Base-by-base conservation (phyloP, 2,113 vertebrate species). In the Pogonocichla stellata region DNA sequence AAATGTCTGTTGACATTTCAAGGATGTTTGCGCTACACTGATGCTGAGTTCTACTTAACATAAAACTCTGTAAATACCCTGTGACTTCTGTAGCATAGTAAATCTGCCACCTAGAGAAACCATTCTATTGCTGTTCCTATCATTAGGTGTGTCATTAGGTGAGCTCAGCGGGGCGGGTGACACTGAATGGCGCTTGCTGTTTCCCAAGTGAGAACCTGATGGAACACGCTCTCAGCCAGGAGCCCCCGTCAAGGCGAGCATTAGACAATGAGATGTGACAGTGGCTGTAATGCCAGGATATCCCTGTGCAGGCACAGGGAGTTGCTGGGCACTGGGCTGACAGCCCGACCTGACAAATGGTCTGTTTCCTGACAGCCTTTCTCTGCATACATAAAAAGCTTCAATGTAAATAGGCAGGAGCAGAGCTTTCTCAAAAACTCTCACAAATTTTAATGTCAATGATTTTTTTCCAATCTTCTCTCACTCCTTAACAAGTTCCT, bases 291-390 rank as follows among this genome's bases (percentile, higher is more conserved):
- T 33, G 77, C 83, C 86, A 84, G 80, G 91, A 51, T 70, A 78
- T 60, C 91, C 88, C 60, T 62, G 10, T 2, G 8, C 75, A 28
- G 62, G 19, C 82, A 24, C 61, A 40, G 75, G 5, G 88, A 93
- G 74, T 29, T 91, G 92, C 95, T 83, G 92, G 79, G 86, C 88
- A 73, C 43, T 75, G 85, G 86, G 82, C 90, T 92, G 79, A 57
- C 85, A 90, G 88, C 71, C 50, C 2, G 9, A 54, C 80, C 83
- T 62, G 58, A 66, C 82, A 86, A 80, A 70, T 42, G 58, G 12
- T 36, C 4, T 77, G 67, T 62, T 90, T 93, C 50, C 69, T 80
- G 75, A 88, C 12, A 4, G 25, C 33, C 50, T 85, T 94, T 71
- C 88, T 82, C 43, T 22, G n/a, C 57, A 67, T 42, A 28, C 2